These are phyloP conservation scores for Heterocephalus glaber DNA, from an alignment of 2,113 vertebrate genomes.

Conservation along the genomic window DNA sequence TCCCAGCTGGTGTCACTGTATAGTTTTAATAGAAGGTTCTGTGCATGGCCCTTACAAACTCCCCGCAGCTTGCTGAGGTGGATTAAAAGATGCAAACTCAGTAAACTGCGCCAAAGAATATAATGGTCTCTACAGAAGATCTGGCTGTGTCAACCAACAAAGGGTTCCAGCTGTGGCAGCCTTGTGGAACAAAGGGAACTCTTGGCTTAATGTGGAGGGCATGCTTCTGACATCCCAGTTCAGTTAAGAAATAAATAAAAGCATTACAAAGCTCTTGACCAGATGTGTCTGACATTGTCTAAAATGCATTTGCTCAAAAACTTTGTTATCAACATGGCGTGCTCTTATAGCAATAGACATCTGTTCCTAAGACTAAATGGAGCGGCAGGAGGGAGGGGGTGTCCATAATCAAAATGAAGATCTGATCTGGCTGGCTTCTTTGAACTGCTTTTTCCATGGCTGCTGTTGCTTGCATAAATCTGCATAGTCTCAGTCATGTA, in stretches of 20 bases:
- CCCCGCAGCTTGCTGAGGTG: constrained; percentile 81
- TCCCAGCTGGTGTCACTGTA: constrained; percentile 79
- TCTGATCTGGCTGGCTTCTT: constrained; percentile 40
- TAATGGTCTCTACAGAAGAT: constrained; percentile 84
- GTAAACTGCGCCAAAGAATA: constrained; percentile 85
- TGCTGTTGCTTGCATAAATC: constrained; percentile 52
- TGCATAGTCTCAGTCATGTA: constrained; percentile 59
- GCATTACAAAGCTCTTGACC: constrained; percentile 79
- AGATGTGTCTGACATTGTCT: constrained; percentile 78
- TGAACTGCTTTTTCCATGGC: constrained; percentile 56
- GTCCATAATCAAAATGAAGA: constrained; percentile 29
- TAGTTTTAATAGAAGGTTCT: constrained; percentile 81
- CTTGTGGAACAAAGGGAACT: constrained; percentile 82
- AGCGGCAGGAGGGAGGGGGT: neutral
- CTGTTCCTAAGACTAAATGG: neutral
- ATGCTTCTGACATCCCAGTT: constrained; percentile 80
- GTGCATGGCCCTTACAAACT: constrained; percentile 79
- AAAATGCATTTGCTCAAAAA: constrained; percentile 70
- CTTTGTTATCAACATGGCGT: constrained; percentile 2
- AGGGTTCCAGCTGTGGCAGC: constrained; percentile 86
- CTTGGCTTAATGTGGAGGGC: constrained; percentile 77
- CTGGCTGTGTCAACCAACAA: constrained; percentile 83
- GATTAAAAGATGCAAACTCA: constrained; percentile 85
- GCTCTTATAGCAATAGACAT: constrained; percentile 33
- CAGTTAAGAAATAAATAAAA: constrained; percentile 80